phyloP scores from a whole-genome alignment of 2,888 invertebrate genomes.

The Anoplius nigerrimus region DNA sequence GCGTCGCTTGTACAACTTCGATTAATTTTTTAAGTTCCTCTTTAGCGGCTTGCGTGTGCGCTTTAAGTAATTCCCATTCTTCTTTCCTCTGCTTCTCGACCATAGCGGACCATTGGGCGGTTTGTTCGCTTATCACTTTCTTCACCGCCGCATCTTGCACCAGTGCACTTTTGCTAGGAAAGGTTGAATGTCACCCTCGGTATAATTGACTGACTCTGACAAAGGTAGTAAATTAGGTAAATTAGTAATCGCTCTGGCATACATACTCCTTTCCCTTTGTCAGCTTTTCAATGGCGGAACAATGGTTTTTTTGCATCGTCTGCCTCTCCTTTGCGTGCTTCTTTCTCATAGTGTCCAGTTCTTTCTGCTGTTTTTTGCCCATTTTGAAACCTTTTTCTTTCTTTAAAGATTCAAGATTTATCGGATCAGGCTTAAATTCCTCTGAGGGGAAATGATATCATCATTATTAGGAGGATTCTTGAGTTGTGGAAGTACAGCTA shows the following conservation, averaged over 20 bases:
- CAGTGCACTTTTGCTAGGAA: constrained; percentile 70
- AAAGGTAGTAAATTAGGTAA: no score
- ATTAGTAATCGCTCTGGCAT: constrained; percentile 8
- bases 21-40: constrained; percentile 78
- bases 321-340: constrained; percentile 80
- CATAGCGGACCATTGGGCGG: constrained; percentile 81
- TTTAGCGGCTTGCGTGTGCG: constrained; percentile 77
- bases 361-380: constrained; percentile 80
- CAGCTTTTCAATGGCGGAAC: constrained; percentile 78
- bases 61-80: constrained; percentile 79
- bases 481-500: no score
- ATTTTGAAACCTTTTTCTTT: constrained; percentile 76
- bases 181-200: background rate
- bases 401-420: constrained; percentile 76
- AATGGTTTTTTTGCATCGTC: constrained; percentile 79
- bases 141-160: constrained; percentile 72
- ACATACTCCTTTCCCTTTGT: constrained; percentile 79
- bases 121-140: constrained; percentile 79
- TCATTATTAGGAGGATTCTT: background rate
- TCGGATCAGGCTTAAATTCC: constrained; percentile 71
- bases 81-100: constrained; percentile 76
- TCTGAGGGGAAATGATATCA: constrained; percentile 47
- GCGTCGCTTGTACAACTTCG: constrained; percentile 76
- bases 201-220: no score
- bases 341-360: constrained; percentile 79